Base-by-base conservation (phyloP, 2,797 vertebrate species). In the Australoheros facetus region DNA sequence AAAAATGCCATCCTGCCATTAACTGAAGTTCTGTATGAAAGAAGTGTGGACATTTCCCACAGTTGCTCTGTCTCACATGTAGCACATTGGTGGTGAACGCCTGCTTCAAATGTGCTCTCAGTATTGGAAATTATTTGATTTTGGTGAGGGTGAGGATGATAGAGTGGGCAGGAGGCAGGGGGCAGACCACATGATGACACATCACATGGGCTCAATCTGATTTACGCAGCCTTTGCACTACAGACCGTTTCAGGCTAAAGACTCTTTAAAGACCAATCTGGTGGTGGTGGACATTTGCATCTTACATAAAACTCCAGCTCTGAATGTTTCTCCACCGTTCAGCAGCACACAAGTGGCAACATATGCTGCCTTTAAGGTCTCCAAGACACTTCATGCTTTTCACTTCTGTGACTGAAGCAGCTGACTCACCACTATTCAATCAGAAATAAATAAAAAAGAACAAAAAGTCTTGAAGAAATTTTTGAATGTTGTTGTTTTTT, bases 31-130 rank as follows among this genome's bases (percentile, higher is more conserved):
- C 34, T 42, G 60, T 26, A 14, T 64, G 60, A 64, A 64, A 26
- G 37, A 45, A 45, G 4, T 45, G 42, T 12, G 42, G 42, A 16
- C 12, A 45, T 14, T 45, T 12, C 13, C 4, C 42, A 1, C 42
- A 1, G 34, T 62, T 14, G 1, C 0, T 0, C 0, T 62, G 37
- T 21, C 21, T 42, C 37, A 45, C 0, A 1, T 0, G 21, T 64
- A 26, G 60, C 23, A 11, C 21, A 42, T 17, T 17, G 14, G 37
- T 26, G 60, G 26, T 45, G 60, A 64, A 10, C 5, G 21, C 13
- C 59, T 64, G 13, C 21, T 64, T 64, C 8, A 64, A n/a, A 45
- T 42, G 37, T 17, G 16, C 37, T 64, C 60, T 64, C 21, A 11
- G 21, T 64, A 45, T 45, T 0, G 7, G 8, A 45, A 45, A 6